phyloP scores from a whole-genome alignment of 2,113 vertebrate species.

The Nibea albiflora region DNA sequence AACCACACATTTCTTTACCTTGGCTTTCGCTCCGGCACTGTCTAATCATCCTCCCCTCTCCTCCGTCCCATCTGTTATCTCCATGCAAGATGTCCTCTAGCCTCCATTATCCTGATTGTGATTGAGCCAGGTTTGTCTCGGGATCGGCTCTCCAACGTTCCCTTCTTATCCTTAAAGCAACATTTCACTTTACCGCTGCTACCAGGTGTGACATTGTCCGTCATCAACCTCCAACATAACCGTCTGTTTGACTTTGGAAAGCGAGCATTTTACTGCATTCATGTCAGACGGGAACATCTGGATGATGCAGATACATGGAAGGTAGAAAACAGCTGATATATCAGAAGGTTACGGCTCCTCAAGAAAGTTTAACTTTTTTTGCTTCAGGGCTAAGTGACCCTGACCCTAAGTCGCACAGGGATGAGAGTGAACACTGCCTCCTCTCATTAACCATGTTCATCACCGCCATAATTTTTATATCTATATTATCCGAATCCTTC shows the following conservation, averaged over 20 bases:
- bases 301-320: neutral
- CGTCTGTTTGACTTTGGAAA: constrained; percentile 38
- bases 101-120: constrained; percentile 40
- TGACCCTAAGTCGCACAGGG: too few species aligned
- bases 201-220: neutral
- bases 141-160: constrained; percentile 5
- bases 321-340: neutral
- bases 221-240: constrained; percentile 16
- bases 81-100: constrained; percentile 31
- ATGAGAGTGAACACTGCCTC: neutral
- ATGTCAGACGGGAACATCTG: neutral
- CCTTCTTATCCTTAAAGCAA: constrained; percentile 11
- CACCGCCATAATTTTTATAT: neutral
- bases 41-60: constrained; percentile 1
- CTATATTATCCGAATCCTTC: neutral
- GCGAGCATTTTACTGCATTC: neutral
- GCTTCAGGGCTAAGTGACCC: too few species aligned
- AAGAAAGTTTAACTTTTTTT: neutral
- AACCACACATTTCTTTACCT: neutral
- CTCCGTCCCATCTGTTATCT: constrained; percentile 40
- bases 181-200: neutral
- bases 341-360: neutral
- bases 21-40: neutral
- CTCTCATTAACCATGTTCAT: neutral
- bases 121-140: constrained; percentile 22